Base-by-base conservation (phyloP, 2,797 vertebrate genomes). In the Dallia pectoralis region DNA sequence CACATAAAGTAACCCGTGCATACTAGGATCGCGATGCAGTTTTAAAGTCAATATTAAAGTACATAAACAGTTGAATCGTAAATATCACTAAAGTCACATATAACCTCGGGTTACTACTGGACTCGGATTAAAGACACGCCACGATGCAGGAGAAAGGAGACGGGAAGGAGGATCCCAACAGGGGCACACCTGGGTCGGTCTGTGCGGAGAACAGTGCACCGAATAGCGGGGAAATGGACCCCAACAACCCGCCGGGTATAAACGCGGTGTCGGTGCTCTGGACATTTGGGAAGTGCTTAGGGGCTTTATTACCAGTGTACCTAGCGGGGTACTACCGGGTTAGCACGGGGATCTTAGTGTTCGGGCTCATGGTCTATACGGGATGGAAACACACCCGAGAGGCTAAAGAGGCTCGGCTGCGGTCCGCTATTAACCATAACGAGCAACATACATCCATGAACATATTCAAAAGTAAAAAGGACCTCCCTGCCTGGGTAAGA, bases 321-420 rank as follows among this genome's bases (percentile, higher is more conserved):
- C 90, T 95, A 74, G 93, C 93, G 0, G 94, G 94, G 0, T 94
- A 93, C 80, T 94, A 94, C 81, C 91, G 94, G 16, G 82, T 94
- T 72, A 94, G 93, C 79, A 91, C 92, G 75, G 89, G 92, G 29
- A 74, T 95, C 75, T 70, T 95, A 75, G 87, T 92, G 72, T 93
- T 81, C 82, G 94, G 93, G 1, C 91, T 94, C 85, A 89, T 93
- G 89, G 87, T 95, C 12, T 95, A 94, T 81, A 93, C 93, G 8
- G 93, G 94, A 67, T 95, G 94, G 94, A 94, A 94, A 77, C 91
- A 94, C 27, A 87, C 89, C n/a, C 87, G 94, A 7, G 91, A 93
- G 22, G 92, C 89, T 49, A 95, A 95, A 74, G 91, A 93, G 82
- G 86, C 81, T 3, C 89, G 91, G 0, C 84, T 93, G 69, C 86